Evolutionary conservation across 2,888 invertebrate species (phyloP).

Genomic region (Lypha dubia): DNA sequence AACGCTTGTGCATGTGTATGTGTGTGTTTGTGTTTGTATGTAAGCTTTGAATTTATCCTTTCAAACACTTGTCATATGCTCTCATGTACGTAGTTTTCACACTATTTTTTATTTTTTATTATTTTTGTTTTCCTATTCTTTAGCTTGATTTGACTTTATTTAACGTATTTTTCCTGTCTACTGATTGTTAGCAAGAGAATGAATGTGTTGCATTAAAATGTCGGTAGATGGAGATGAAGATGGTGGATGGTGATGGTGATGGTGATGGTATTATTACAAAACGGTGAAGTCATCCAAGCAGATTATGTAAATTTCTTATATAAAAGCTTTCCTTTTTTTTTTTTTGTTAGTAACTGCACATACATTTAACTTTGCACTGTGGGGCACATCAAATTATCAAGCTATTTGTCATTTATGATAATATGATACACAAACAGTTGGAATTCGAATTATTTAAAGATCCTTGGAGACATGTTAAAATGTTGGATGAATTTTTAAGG

Average conservation of each 20-base stretch:
- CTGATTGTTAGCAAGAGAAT: not conserved
- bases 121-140: slow-evolving; percentile 5
- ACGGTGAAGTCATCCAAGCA: slow-evolving; percentile 68
- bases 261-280: slow-evolving; percentile 59
- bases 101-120: not conserved
- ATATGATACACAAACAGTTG: too few species aligned
- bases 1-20: too few species aligned
- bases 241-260: not conserved
- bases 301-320: slow-evolving; percentile 67
- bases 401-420: too few species aligned
- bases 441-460: too few species aligned
- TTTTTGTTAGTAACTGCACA: not conserved
- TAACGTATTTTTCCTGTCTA: slow-evolving; percentile 58
- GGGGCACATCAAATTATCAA: not conserved
- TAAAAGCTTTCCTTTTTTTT: slow-evolving; percentile 1
- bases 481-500: too few species aligned
- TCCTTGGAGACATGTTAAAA: too few species aligned
- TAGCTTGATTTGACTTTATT: slow-evolving; percentile 21
- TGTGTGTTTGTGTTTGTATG: not conserved
- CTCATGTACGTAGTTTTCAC: not conserved
- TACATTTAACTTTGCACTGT: slow-evolving; percentile 4
- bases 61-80: slow-evolving; percentile 28
- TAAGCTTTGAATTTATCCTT: slow-evolving; percentile 17
- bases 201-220: not conserved
- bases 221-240: too few species aligned